phyloP scores from a whole-genome alignment of 2,888 invertebrate genomes.

The Thyatira batis region DNA sequence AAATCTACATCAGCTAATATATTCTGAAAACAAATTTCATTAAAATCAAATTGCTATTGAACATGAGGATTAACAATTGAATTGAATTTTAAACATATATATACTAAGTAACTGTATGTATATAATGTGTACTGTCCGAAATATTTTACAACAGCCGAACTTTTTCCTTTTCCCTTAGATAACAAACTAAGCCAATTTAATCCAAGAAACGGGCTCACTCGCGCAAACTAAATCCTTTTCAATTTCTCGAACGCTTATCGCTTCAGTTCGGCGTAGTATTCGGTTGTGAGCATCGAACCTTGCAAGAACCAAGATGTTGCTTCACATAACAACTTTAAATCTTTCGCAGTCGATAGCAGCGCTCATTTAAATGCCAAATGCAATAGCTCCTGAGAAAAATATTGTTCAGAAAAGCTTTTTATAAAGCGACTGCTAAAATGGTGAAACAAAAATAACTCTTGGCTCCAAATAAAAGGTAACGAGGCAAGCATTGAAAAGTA shows the following conservation, averaged over 20 bases:
- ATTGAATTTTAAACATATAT: conserved; percentile 18
- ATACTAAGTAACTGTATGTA: too few relatives aligned
- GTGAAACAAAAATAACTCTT: neutral
- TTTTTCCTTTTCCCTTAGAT: too few relatives aligned
- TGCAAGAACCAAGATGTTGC: neutral
- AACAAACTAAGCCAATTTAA: conserved; percentile 66
- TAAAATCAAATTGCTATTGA: neutral
- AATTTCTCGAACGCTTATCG: conserved; percentile 64
- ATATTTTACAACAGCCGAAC: too few relatives aligned
- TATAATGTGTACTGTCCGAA: neutral
- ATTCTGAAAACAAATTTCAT: neutral
- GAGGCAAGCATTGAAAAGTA: neutral
- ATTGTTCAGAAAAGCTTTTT: neutral
- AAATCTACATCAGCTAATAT: neutral
- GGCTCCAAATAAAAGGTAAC: neutral
- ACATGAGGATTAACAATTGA: conserved; percentile 14
- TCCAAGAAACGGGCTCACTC: conserved; percentile 55
- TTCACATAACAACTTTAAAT: conserved; percentile 9
- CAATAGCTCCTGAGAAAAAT: neutral
- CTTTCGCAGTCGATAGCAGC: conserved; percentile 10
- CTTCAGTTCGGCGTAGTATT: conserved; percentile 20
- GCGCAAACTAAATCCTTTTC: conserved; percentile 63
- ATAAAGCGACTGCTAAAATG: neutral
- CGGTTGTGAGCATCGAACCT: conserved; percentile 5
- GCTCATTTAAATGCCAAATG: neutral